Conservation (phyloP, 2,888 invertebrate genomes). For the Epistrophella euchroma region DNA sequence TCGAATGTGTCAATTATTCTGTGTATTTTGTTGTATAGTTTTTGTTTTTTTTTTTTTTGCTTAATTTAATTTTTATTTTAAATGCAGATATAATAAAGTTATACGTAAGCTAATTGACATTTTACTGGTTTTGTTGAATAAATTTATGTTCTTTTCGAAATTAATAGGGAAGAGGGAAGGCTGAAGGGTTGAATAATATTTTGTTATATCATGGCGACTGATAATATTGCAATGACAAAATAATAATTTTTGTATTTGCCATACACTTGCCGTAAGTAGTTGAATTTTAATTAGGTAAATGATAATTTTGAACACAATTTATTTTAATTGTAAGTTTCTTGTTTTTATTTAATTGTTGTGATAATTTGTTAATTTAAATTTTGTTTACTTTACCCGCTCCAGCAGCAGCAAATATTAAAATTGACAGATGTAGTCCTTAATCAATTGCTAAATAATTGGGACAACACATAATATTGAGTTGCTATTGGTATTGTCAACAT, state of each 20-base stretch:
- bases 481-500: conserved; percentile 27
- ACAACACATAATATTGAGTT: conserved; percentile 29
- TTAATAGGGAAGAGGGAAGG: not conserved
- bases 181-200: not conserved
- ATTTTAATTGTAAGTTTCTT: conserved; percentile 25
- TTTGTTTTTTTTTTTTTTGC: not conserved
- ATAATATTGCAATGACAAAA: conserved; percentile 41
- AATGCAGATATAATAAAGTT: conserved; percentile 47
- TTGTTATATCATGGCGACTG: conserved; percentile 24
- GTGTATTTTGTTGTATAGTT: conserved; percentile 4
- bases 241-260: conserved; percentile 63
- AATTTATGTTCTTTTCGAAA: conserved; percentile 30
- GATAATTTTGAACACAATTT: conserved; percentile 27
- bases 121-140: conserved; percentile 47
- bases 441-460: conserved; percentile 58
- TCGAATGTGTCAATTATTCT: conserved; percentile 53
- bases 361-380: conserved; percentile 58
- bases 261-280: conserved; percentile 62
- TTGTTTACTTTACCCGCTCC: conserved; percentile 19
- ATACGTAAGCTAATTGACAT: conserved; percentile 67
- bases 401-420: not conserved
- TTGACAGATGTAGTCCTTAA: conserved; percentile 27
- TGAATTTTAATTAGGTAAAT: conserved; percentile 65
- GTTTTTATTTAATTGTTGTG: conserved; percentile 44
- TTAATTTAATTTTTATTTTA: conserved; percentile 22